Percentiles rank a stretch among this genome's conserved stretches.
phyloP scores from a whole-genome alignment of 2,113 vertebrate genomes.

The Zapus hudsonius region DNA sequence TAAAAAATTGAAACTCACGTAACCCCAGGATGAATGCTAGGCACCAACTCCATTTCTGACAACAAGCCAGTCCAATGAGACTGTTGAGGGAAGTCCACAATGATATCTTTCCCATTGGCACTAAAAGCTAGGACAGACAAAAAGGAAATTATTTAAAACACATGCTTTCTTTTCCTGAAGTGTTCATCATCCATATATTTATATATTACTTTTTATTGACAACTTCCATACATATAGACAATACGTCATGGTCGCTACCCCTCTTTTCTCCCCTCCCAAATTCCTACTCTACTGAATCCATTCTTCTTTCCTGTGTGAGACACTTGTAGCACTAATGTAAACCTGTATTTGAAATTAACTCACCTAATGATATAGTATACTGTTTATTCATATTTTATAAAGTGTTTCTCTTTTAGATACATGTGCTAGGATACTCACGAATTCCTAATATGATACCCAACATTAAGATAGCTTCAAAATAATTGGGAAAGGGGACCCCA shows the following conservation, averaged over 20 bases:
- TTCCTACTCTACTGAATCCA: no score
- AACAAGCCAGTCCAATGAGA: slow-evolving; percentile 98
- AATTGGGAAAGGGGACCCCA: neutral
- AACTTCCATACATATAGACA: no score
- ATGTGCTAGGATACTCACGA: neutral
- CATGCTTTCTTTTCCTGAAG: no score
- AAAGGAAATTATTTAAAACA: neutral
- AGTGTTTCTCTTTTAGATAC: neutral
- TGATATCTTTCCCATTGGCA: slow-evolving; percentile 98
- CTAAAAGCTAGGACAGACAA: slow-evolving; percentile 92
- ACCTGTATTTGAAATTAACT: neutral
- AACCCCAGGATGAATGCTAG: slow-evolving; percentile 96
- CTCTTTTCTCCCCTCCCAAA: no score
- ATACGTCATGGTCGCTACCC: no score
- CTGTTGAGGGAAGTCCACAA: slow-evolving; percentile 98
- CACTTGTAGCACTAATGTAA: neutral
- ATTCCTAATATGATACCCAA: neutral
- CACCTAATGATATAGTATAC: neutral
- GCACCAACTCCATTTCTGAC: slow-evolving; percentile 98
- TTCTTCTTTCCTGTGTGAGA: neutral
- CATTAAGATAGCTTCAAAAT: neutral
- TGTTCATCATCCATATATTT: no score
- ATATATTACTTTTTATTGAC: no score
- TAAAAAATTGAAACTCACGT: slow-evolving; percentile 87
- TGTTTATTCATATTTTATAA: neutral